Base-by-base conservation (phyloP, 2,888 invertebrate species). In the Barypeithes pellucidus region DNA sequence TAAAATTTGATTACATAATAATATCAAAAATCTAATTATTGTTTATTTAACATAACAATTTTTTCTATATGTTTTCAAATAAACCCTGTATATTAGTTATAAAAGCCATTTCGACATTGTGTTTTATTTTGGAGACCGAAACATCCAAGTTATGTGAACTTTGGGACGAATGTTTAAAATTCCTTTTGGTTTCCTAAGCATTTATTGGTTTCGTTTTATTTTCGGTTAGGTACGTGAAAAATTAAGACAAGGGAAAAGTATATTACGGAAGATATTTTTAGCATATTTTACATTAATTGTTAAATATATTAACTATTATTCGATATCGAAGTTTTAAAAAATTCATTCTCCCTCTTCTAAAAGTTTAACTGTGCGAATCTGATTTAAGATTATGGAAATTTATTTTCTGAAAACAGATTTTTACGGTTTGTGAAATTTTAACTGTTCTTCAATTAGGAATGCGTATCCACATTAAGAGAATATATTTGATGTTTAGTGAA, bases 111-210 rank as follows among this genome's bases (percentile, higher is more conserved):
- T 43, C 43, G 20, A 16, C 29, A 61, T 20, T 24, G 45, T 24
- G 24, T 61, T 61, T 43, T 61, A 61, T 45, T 57, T 57, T 61
- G n/a, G 60, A 43, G 61, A 43, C 61, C 61, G 9, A 61, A 45
- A 43, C 61, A 45, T 24, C 41, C 16, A 61, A 61, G 45, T 24
- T 61, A 61, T 43, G 43, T 43, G 61, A 61, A 61, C 61, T 61
- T n/a, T 61, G 60, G 60, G 41, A 43, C 60, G 29, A 61, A 61
- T 24, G 29, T 24, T 61, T 45, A 7, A 45, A 45, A 61, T 61
- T 61, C 61, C 61, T 61, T 14, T 43, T 41, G 61, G 61, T 45
- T 61, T 61, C 24, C 43, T 16, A n/a, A 24, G 29, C 61, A 45
- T 61, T 24, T 29, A 61, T 24, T 29, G 61, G 61, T 43, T 61